Evolutionary conservation across 2,113 vertebrate genomes (phyloP).

Genomic region (Atractosteus spatula): DNA sequence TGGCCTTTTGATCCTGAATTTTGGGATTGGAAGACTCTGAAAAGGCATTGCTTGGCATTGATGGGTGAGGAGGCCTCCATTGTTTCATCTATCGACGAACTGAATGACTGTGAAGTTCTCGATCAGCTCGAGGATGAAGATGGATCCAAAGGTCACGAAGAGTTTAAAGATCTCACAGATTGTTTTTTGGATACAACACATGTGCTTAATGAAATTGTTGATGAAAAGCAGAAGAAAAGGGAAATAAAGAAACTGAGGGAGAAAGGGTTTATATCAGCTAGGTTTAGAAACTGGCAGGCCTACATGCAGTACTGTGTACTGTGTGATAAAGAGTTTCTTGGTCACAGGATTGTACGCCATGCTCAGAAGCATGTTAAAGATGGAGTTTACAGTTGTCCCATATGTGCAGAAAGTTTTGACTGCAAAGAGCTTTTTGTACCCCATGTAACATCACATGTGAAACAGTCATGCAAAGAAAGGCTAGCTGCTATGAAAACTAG

Average conservation of each 20-base stretch:
- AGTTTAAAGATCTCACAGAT: conserved; percentile 69
- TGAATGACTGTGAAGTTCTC: conserved; percentile 87
- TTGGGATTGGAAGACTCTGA: conserved; percentile 98
- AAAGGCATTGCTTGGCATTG: conserved; percentile 87
- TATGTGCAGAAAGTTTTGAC: conserved; percentile 88
- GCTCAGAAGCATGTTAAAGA: conserved; percentile 89
- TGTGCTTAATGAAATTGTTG: conserved; percentile 69
- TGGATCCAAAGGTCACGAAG: conserved; percentile 55
- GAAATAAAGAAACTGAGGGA: conserved; percentile 88
- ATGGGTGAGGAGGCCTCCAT: conserved; percentile 98
- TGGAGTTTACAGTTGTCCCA: conserved; percentile 88
- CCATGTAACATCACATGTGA: conserved; percentile 92
- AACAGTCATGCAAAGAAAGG: conserved; percentile 91
- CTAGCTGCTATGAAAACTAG: conserved; percentile 86
- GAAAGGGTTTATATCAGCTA: conserved; percentile 87
- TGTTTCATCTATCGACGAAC: conserved; percentile 91
- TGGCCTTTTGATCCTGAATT: conserved; percentile 98
- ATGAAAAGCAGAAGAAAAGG: conserved; percentile 83
- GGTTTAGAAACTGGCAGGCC: conserved; percentile 94
- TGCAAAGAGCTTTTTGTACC: conserved; percentile 89
- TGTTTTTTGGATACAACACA: conserved; percentile 68
- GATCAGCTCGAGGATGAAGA: conserved; percentile 76
- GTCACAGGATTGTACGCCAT: conserved; percentile 92
- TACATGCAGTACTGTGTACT: conserved; percentile 98
- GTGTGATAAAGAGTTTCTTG: conserved; percentile 96